These are phyloP conservation scores for Parazoanthus atlanticus DNA, from an alignment of 92 coral and sea anemone species.

Conservation along the genomic window DNA sequence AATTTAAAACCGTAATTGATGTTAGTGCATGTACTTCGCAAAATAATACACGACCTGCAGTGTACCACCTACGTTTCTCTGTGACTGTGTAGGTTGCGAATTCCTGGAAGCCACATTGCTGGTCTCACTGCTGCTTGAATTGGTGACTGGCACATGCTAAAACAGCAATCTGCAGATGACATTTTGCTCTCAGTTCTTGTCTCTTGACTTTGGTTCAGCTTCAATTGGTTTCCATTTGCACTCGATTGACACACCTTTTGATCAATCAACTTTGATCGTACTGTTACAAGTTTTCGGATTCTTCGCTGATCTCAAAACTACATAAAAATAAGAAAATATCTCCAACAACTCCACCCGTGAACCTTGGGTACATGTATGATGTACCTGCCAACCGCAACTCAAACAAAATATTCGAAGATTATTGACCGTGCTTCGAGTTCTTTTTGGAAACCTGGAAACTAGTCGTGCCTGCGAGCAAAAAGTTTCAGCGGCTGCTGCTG, in stretches of 20 bases:
- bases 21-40: not conserved
- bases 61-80: constrained; percentile 76
- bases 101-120: constrained; percentile 93
- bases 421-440: not conserved
- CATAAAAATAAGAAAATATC: not conserved
- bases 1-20: not conserved
- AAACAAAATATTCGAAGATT: not conserved
- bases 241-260: not conserved
- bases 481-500: too few relatives aligned
- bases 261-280: not conserved
- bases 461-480: constrained; percentile 1
- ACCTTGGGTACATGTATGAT: not conserved
- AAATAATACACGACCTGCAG: not conserved
- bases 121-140: constrained; percentile 89
- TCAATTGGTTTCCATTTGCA: not conserved
- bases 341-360: not conserved
- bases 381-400: not conserved
- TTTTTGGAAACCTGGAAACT: constrained; percentile 8
- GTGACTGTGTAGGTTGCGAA: constrained; percentile 78
- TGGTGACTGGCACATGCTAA: constrained; percentile 94
- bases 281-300: too few relatives aligned
- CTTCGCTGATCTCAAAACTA: not conserved
- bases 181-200: constrained; percentile 32
- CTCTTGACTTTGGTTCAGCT: not conserved
- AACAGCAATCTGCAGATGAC: constrained; percentile 93